Percentiles rank a stretch among this genome's conserved stretches.
phyloP scores from a whole-genome alignment of 2,888 invertebrate species.

The Bugulina stolonifera region DNA sequence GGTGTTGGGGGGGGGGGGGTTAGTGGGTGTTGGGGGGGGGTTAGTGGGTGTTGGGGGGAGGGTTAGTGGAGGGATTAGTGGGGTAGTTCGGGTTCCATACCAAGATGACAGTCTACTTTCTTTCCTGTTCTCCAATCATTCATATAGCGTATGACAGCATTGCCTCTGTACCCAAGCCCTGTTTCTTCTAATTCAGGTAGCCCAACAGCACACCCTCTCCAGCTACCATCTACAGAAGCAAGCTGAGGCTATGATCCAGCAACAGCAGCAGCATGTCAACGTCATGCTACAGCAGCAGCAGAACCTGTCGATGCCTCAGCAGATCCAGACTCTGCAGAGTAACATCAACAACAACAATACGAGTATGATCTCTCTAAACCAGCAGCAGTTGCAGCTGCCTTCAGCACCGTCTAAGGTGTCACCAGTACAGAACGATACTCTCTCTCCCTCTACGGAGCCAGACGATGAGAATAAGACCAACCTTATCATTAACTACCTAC shows the following conservation, averaged over 20 bases:
- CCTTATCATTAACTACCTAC: conserved; percentile 98
- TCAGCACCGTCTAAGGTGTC: background rate
- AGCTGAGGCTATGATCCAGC: conserved; percentile 18
- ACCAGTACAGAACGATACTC: background rate
- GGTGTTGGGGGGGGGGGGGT: too few species aligned
- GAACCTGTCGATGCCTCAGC: background rate
- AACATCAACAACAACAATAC: conserved; percentile 24
- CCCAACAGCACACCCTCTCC: background rate
- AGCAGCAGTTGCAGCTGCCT: background rate
- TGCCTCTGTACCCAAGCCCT: too few species aligned
- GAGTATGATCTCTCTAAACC: conserved; percentile 16
- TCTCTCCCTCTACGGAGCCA: conserved; percentile 11
- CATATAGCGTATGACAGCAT: too few species aligned
- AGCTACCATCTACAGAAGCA: conserved; percentile 13
- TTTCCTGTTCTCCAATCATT: too few species aligned
- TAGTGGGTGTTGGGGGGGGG: too few species aligned
- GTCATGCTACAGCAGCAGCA: conserved; percentile 10
- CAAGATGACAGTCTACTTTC: too few species aligned
- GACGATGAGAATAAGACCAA: conserved; percentile 64
- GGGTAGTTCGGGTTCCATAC: too few species aligned
- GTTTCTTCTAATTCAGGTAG: too few species aligned
- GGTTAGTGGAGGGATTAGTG: too few species aligned
- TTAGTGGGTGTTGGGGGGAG: too few species aligned
- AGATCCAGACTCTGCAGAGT: conserved; percentile 1
- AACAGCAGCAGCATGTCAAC: conserved; percentile 12